These are phyloP conservation scores for Lagodon rhomboides DNA, from an alignment of 2,797 vertebrate species.

Conservation along the genomic window DNA sequence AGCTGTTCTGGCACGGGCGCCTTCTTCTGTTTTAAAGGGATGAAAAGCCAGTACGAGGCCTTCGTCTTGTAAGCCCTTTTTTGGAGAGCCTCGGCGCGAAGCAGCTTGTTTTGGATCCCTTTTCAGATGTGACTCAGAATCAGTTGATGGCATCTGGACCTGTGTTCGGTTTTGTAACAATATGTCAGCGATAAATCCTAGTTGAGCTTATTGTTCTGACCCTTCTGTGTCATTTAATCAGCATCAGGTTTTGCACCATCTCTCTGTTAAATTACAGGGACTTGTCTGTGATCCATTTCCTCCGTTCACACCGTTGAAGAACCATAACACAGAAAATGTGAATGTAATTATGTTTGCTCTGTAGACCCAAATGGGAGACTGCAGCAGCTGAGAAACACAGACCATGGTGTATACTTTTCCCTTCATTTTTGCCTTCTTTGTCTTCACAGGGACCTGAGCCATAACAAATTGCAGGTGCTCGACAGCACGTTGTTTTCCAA, in stretches of 20 bases:
- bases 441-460: constrained; percentile 92
- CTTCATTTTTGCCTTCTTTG: constrained; percentile 34
- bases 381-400: constrained; percentile 38
- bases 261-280: constrained; percentile 35
- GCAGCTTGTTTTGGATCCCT: constrained; percentile 46
- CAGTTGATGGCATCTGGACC: constrained; percentile 12
- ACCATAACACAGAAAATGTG: constrained; percentile 53
- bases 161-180: not conserved
- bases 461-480: constrained; percentile 93
- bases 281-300: constrained; percentile 34
- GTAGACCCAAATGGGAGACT: constrained; percentile 46
- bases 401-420: constrained; percentile 50
- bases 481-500: constrained; percentile 87
- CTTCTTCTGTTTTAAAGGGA: constrained; percentile 23
- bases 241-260: constrained; percentile 3
- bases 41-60: constrained; percentile 15
- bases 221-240: constrained; percentile 13
- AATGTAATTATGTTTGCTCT: constrained; percentile 54
- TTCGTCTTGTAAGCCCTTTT: constrained; percentile 31
- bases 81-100: constrained; percentile 8
- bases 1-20: constrained; percentile 30
- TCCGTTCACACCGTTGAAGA: constrained; percentile 37
- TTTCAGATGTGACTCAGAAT: constrained; percentile 22
- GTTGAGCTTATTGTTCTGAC: constrained; percentile 16
- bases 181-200: constrained; percentile 12